Evolutionary conservation across 2,113 vertebrate genomes (phyloP).

Genomic region (Pluvialis apricaria): DNA sequence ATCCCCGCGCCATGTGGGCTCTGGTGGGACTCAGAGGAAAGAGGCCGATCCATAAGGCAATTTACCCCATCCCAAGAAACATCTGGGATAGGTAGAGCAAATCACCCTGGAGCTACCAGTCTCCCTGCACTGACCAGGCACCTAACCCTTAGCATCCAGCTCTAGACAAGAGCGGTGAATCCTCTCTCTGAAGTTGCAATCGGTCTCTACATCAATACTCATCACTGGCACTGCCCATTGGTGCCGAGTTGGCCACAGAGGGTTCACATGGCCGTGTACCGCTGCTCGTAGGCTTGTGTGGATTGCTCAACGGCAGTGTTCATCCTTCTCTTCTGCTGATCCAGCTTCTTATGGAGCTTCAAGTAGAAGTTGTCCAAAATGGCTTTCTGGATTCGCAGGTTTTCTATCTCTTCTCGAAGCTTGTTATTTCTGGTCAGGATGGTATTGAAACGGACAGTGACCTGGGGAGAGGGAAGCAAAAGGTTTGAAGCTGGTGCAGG

Average conservation of each 20-base stretch:
- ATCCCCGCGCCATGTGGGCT: not conserved
- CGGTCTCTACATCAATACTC: fast-evolving
- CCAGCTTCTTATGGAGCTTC: slow-evolving; percentile 29
- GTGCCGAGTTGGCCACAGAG: not conserved
- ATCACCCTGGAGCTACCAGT: not conserved
- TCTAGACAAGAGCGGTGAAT: not conserved
- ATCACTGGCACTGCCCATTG: fast-evolving
- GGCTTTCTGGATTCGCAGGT: slow-evolving; percentile 40
- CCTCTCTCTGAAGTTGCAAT: not conserved
- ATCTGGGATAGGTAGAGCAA: not conserved
- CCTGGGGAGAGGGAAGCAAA: slow-evolving; percentile 1
- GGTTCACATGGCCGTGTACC: not conserved
- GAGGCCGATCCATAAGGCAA: not conserved
- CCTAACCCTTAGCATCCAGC: not conserved
- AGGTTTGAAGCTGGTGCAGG: not conserved
- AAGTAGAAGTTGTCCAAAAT: slow-evolving; percentile 35
- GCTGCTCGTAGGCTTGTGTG: slow-evolving; percentile 32
- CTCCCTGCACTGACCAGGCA: not conserved
- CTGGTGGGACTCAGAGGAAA: not conserved
- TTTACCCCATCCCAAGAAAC: not conserved
- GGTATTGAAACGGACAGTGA: slow-evolving; percentile 43
- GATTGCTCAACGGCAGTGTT: slow-evolving; percentile 3
- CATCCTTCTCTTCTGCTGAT: slow-evolving; percentile 49
- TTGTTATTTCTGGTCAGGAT: slow-evolving; percentile 30
- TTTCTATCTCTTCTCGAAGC: slow-evolving; percentile 55